Evolutionary conservation across 2,113 vertebrate species (phyloP).

Genomic region (Cryptomyrus ogoouensis): DNA sequence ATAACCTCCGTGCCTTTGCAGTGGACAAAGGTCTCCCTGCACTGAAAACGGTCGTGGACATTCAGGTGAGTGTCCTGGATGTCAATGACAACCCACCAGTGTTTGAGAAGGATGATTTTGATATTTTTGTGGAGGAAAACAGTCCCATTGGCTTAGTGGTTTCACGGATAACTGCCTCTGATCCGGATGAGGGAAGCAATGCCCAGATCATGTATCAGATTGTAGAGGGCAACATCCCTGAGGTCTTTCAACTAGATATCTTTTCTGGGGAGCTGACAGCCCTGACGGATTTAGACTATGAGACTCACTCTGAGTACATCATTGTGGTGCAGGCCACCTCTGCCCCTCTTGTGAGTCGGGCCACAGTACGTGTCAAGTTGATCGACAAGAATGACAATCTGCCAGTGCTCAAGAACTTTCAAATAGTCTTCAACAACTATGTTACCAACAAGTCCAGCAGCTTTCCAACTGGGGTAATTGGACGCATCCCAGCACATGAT

Average conservation of each 20-base stretch:
- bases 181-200: constrained; percentile 91
- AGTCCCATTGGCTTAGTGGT: constrained; percentile 88
- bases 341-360: constrained; percentile 86
- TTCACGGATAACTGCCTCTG: constrained; percentile 78
- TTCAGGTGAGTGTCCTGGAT: constrained; percentile 80
- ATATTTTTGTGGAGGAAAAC: constrained; percentile 91
- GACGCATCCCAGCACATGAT: constrained; percentile 80
- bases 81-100: constrained; percentile 93
- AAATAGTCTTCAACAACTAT: constrained; percentile 97
- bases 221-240: constrained; percentile 92
- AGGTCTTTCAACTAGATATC: constrained; percentile 92
- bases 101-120: constrained; percentile 87
- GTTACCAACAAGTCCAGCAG: constrained; percentile 84
- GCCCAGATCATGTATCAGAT: constrained; percentile 98
- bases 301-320: constrained; percentile 75
- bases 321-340: constrained; percentile 95
- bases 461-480: constrained; percentile 83
- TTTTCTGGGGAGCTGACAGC: constrained; percentile 90
- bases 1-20: constrained; percentile 72
- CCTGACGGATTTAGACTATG: constrained; percentile 85
- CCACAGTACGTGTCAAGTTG: constrained; percentile 81
- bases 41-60: constrained; percentile 70
- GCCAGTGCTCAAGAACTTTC: constrained; percentile 85
- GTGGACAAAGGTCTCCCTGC: constrained; percentile 86
- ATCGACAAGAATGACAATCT: constrained; percentile 86